Evolutionary conservation across 2,888 invertebrate genomes (phyloP).

Genomic region (Dioctria rufipes): DNA sequence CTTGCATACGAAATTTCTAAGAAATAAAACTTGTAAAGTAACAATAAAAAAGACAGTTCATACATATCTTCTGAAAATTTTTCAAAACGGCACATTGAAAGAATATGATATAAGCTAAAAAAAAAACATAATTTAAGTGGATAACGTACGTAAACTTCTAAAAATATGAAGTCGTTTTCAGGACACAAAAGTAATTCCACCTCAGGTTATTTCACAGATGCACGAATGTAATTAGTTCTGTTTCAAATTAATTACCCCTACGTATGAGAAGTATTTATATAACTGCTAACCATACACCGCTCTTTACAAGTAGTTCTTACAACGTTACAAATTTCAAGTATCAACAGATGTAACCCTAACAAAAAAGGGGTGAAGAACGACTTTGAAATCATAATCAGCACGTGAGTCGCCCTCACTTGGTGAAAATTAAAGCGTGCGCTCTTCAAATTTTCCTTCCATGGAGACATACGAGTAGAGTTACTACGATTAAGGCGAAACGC

Average conservation of each 20-base stretch:
- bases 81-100: too few species aligned
- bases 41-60: too few species aligned
- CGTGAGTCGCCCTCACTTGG: slow-evolving; percentile 21
- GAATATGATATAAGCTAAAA: too few species aligned
- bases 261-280: slow-evolving; percentile 38
- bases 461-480: neutral
- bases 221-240: slow-evolving; percentile 26
- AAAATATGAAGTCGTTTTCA: neutral
- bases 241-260: slow-evolving; percentile 13
- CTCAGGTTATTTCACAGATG: neutral
- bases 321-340: slow-evolving; percentile 17
- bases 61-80: too few species aligned
- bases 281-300: slow-evolving; percentile 8
- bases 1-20: too few species aligned
- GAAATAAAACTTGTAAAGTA: too few species aligned
- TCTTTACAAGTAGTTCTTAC: slow-evolving; percentile 18
- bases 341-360: slow-evolving; percentile 36
- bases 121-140: too few species aligned
- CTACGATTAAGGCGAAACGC: neutral
- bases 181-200: neutral
- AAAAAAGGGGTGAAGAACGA: slow-evolving; percentile 20
- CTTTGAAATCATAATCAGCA: slow-evolving; percentile 34
- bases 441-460: neutral
- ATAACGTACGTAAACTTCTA: too few species aligned
- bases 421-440: slow-evolving; percentile 40